Evolutionary conservation across 2,888 invertebrate genomes (phyloP), one percentile per base, ranked within the genome.

Genomic region (Limnephilus auricula): DNA sequence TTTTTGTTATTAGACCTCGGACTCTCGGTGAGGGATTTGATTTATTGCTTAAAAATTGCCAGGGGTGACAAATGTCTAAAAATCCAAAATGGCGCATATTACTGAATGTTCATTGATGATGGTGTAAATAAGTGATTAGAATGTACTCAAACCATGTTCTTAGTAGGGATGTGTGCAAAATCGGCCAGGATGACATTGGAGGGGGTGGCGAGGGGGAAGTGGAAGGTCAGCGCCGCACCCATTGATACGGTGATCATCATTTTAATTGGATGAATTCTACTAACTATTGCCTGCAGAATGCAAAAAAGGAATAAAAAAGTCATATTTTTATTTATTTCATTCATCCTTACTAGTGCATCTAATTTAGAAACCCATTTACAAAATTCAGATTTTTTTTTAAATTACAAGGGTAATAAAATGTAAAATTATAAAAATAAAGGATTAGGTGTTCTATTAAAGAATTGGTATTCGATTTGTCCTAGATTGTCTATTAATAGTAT

Each of bases 141-240:
- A 31, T 85, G 9, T n/a, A 31, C 50, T 89, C 31, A 31, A 65
- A 91, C 91, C 90, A 91, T 90, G 31, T 90, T 89, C 40, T 65
- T 90, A 31, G 50, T 65, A 12, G 91, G 83, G 18, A 91, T 91
- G 25, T 87, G 15, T 0, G 90, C 87, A 31, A 79, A 91, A 12
- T 87, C 31, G 10, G 50, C 79, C 13, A 87, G 31, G 2, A 91
- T 87, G 5, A 50, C 79, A n/a, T 91, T 91, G 30, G 90, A 30
- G 18, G 90, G 87, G 45, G 50, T 90, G 37, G 86, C 88, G 30
- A 79, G 32, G 3, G 86, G 91, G 30, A 90, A 79, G 83, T 90
- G 91, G 34, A 91, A 91, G 12, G 87, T 40, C 18, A 91, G 12
- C n/a, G 79, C 80, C 12, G 79, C 45, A 2, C 91, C 91, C 80